A percentile compares a stretch with the other conserved stretches of the same genome.
Evolutionary conservation across 2,113 vertebrate genomes (phyloP).

Genomic region (Takifugu flavidus): DNA sequence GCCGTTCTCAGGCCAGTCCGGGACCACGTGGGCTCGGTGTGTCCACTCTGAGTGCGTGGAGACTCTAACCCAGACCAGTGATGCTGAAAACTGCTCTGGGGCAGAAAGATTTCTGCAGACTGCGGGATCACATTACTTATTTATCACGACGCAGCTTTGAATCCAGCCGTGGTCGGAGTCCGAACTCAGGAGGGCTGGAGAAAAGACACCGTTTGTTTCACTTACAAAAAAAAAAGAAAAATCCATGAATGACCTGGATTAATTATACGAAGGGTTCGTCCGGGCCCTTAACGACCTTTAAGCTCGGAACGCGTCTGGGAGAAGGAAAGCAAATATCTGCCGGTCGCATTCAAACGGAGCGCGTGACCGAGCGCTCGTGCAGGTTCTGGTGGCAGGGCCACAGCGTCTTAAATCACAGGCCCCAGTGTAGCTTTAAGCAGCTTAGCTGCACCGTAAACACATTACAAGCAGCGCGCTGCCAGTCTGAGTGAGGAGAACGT

Average conservation of each 20-base stretch:
- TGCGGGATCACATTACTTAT: no score
- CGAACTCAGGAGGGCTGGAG: no score
- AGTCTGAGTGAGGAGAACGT: slow-evolving; percentile 14
- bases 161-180: no score
- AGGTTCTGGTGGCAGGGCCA: slow-evolving; percentile 14
- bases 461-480: slow-evolving; percentile 26
- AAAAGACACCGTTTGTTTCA: not conserved
- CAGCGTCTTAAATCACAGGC: slow-evolving; percentile 42
- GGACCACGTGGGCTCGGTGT: no score
- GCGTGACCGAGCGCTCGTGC: slow-evolving; percentile 7
- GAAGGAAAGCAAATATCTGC: not conserved
- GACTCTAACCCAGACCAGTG: no score
- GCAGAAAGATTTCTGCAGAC: no score
- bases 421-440: slow-evolving; percentile 45
- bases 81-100: no score
- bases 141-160: no score
- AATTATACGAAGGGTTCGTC: not conserved
- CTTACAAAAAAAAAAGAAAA: not conserved
- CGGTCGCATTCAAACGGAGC: slow-evolving; percentile 24
- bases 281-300: no score
- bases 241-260: not conserved
- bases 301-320: no score
- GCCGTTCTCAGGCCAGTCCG: no score
- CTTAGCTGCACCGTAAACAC: slow-evolving; percentile 51
- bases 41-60: no score